phyloP scores from a whole-genome alignment of 2,888 invertebrate genomes.

The Caenorhabditis sp. region DNA sequence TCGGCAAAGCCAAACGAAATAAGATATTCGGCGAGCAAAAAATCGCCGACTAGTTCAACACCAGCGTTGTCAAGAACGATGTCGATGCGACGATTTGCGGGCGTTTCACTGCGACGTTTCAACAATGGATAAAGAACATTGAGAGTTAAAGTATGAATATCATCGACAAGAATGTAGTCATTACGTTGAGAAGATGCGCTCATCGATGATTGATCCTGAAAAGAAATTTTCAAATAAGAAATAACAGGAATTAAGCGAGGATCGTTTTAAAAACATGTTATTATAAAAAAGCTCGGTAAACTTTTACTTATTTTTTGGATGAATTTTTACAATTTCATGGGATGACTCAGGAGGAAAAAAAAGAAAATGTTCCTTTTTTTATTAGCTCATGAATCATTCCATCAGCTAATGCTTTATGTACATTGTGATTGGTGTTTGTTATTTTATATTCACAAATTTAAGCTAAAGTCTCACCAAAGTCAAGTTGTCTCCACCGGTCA shows the following conservation, averaged over 20 bases:
- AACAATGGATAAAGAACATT: conserved; percentile 12
- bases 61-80: conserved; percentile 90
- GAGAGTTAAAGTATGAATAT: conserved; percentile 15
- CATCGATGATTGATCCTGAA: conserved; percentile 26
- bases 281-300: too few relatives aligned
- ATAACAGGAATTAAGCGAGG: too few relatives aligned
- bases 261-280: too few relatives aligned
- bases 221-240: too few relatives aligned
- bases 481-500: conserved; percentile 78
- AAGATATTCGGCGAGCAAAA: conserved; percentile 85
- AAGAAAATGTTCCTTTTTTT: too few relatives aligned
- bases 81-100: conserved; percentile 57
- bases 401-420: too few relatives aligned
- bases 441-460: conserved; percentile 4
- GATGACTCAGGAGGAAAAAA: too few relatives aligned
- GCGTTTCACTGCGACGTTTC: conserved; percentile 2
- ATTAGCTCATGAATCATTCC: too few relatives aligned
- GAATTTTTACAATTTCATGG: too few relatives aligned
- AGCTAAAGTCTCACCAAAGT: conserved; percentile 5
- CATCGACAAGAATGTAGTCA: conserved; percentile 32
- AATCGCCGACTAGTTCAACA: conserved; percentile 88
- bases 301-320: too few relatives aligned
- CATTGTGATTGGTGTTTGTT: too few relatives aligned
- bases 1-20: conserved; percentile 73
- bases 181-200: conserved; percentile 23